Percentiles rank a stretch among this genome's conserved stretches.
phyloP scores from a whole-genome alignment of 2,888 invertebrate genomes.

The Drosophila monieri region DNA sequence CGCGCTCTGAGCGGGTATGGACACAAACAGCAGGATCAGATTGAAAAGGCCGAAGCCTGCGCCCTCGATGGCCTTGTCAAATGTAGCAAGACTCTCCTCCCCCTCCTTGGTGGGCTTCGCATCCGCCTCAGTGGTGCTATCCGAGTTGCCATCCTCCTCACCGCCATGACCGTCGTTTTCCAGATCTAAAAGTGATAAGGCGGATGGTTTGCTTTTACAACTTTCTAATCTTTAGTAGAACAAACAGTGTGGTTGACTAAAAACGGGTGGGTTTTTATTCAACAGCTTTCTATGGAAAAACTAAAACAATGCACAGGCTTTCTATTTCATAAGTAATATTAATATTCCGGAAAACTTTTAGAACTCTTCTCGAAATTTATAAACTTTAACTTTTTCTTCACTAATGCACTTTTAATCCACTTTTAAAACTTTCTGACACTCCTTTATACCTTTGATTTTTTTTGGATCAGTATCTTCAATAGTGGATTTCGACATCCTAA shows the following conservation, averaged over 20 bases:
- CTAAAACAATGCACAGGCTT: background rate
- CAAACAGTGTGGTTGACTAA: conserved; percentile 1
- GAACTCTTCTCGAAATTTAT: background rate
- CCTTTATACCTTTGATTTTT: conserved; percentile 38
- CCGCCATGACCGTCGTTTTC: conserved; percentile 35
- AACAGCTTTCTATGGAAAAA: background rate
- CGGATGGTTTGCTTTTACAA: background rate
- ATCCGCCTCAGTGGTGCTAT: conserved; percentile 32
- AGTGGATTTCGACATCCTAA: conserved; percentile 24
- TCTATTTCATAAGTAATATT: background rate
- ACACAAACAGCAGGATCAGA: conserved; percentile 86
- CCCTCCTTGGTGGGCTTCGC: conserved; percentile 23
- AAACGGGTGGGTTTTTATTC: background rate
- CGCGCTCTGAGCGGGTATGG: conserved; percentile 88
- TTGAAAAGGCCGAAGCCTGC: conserved; percentile 90
- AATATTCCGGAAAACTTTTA: background rate
- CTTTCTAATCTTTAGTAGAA: conserved; percentile 13
- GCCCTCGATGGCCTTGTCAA: conserved; percentile 89
- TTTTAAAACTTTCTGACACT: background rate
- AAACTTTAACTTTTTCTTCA: background rate
- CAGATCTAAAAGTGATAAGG: conserved; percentile 9
- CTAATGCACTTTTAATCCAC: background rate
- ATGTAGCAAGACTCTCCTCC: conserved; percentile 85
- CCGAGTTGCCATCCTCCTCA: conserved; percentile 39
- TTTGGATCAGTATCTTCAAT: conserved; percentile 15